Conservation (phyloP, 1,140 invertebrate species). For the Papilio polyxenes region DNA sequence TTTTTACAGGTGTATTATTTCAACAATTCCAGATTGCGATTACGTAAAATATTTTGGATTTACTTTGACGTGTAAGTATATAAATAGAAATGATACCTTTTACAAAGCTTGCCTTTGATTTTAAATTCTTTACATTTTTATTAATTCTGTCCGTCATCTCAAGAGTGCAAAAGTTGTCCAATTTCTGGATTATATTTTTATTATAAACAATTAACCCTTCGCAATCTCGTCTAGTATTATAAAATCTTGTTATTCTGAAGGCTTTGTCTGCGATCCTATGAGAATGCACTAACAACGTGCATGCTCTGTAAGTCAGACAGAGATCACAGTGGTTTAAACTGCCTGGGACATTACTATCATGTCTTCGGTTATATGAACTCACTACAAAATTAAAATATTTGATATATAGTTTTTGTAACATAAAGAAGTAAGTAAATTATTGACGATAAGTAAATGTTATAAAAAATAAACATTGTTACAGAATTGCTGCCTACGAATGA, state of each 20-base stretch:
- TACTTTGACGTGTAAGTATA: neutral
- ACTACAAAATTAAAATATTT: conserved; percentile 45
- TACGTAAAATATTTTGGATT: neutral
- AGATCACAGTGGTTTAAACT: conserved; percentile 55
- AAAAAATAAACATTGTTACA: neutral
- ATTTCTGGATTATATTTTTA: too few relatives aligned
- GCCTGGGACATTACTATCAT: conserved; percentile 39
- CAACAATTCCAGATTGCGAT: neutral
- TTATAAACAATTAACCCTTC: too few relatives aligned
- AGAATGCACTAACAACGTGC: conserved; percentile 32
- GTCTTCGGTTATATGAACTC: conserved; percentile 52
- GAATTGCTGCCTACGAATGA: neutral
- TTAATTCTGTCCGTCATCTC: too few relatives aligned
- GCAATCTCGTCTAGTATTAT: too few relatives aligned
- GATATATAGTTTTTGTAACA: neutral
- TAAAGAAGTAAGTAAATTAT: neutral
- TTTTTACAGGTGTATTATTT: neutral
- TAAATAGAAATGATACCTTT: neutral
- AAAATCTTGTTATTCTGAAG: neutral
- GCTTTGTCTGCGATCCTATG: conserved; percentile 45
- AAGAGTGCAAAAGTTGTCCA: too few relatives aligned
- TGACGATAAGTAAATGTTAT: neutral
- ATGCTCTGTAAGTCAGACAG: conserved; percentile 43
- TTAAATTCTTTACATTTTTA: too few relatives aligned
- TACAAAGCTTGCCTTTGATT: too few relatives aligned